phyloP scores from a whole-genome alignment of 2,888 invertebrate species.

The Carabus problematicus region DNA sequence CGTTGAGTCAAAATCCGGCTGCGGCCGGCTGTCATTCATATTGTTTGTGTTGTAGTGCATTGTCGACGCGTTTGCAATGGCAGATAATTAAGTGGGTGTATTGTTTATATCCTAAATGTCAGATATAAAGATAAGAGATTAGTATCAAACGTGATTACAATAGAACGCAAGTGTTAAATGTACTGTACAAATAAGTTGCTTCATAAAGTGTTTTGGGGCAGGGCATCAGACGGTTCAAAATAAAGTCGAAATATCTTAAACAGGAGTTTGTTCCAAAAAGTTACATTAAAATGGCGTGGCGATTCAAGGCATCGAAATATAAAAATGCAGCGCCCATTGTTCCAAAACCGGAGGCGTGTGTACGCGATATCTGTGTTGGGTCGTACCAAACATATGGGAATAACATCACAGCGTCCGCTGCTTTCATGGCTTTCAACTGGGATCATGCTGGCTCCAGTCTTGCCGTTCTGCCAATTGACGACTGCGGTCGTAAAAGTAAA shows the following conservation, averaged over 20 bases:
- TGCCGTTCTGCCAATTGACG: conserved; percentile 86
- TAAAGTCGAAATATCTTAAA: conserved; percentile 14
- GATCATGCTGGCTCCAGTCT: conserved; percentile 92
- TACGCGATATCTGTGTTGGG: conserved; percentile 88
- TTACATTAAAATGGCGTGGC: conserved; percentile 77
- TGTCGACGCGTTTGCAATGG: conserved; percentile 33
- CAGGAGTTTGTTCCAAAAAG: conserved; percentile 11
- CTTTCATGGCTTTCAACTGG: conserved; percentile 95
- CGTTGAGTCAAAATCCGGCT: conserved; percentile 38
- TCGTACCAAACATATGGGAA: conserved; percentile 95
- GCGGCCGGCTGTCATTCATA: conserved; percentile 42
- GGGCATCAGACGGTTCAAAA: conserved; percentile 22
- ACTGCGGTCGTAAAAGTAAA: conserved; percentile 88
- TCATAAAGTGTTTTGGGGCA: conserved; percentile 20
- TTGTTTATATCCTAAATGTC: conserved; percentile 38
- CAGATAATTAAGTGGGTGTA: conserved; percentile 32
- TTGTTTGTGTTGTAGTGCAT: conserved; percentile 40
- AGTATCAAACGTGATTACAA: conserved; percentile 9
- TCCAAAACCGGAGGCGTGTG: conserved; percentile 91
- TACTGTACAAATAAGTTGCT: neutral
- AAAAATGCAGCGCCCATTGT: conserved; percentile 97
- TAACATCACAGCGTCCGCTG: conserved; percentile 91
- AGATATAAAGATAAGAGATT: conserved; percentile 20
- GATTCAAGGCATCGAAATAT: conserved; percentile 97
- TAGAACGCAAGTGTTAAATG: conserved; percentile 25